A percentile compares a stretch with the other conserved stretches of the same genome.
phyloP scores from a whole-genome alignment of 1,140 invertebrate genomes.

The Cotesia glomerata region DNA sequence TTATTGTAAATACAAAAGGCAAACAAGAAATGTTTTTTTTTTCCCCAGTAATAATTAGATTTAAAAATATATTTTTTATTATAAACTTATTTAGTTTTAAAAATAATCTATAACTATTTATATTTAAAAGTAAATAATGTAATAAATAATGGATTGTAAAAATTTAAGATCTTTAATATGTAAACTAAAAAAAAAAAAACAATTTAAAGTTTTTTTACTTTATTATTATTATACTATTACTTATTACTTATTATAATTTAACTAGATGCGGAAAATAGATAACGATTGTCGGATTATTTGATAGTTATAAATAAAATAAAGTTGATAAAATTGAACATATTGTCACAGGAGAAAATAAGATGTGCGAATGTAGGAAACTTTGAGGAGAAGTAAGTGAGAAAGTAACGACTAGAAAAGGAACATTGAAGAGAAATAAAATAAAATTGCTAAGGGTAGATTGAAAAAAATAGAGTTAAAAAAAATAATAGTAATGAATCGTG shows the following conservation, averaged over 20 bases:
- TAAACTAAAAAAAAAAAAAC: constrained; percentile 29
- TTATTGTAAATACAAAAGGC: constrained; percentile 41
- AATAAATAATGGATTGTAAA: constrained; percentile 44
- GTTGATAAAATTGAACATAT: not conserved
- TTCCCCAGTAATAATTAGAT: constrained; percentile 1
- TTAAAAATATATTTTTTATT: constrained; percentile 46
- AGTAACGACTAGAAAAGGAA: not conserved
- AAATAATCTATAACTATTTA: constrained; percentile 36
- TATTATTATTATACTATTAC: not conserved
- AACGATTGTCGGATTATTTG: too few species aligned
- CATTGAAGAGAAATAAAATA: constrained; percentile 5
- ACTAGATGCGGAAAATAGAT: too few species aligned
- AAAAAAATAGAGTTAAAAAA: not conserved
- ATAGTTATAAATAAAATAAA: not conserved
- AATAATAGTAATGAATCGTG: constrained; percentile 1
- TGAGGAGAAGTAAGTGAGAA: not conserved
- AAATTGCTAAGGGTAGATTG: constrained; percentile 1
- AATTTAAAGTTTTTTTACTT: not conserved
- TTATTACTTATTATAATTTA: too few species aligned
- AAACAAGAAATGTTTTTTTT: not conserved
- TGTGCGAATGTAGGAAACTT: not conserved
- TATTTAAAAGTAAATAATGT: constrained; percentile 34
- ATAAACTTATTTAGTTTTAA: constrained; percentile 35
- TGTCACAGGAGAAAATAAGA: not conserved
- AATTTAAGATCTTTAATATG: constrained; percentile 47